These are phyloP conservation scores for Temnothorax longispinosus DNA, from an alignment of 1,140 invertebrate species.

Conservation along the genomic window DNA sequence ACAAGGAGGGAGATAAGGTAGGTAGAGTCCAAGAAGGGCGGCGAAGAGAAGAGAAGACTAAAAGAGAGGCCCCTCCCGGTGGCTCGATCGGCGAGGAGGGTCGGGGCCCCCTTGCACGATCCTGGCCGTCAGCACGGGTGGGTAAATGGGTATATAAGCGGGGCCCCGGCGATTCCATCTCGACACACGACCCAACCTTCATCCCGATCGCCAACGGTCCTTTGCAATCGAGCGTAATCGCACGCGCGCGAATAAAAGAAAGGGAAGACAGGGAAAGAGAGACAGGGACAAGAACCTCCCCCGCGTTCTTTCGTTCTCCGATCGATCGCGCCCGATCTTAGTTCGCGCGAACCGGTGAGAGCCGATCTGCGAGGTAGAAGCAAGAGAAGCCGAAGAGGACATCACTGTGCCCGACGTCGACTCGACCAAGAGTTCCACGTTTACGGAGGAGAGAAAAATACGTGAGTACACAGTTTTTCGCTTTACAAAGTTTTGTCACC, in stretches of 20 bases:
- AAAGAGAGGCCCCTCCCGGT: constrained; percentile 66
- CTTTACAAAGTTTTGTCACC: background rate
- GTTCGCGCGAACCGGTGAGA: constrained; percentile 59
- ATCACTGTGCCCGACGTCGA: constrained; percentile 49
- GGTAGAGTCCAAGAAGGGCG: constrained; percentile 53
- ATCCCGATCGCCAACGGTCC: constrained; percentile 74
- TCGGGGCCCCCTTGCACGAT: constrained; percentile 74
- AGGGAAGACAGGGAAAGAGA: constrained; percentile 6
- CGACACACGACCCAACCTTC: constrained; percentile 85
- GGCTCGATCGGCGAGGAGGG: constrained; percentile 61
- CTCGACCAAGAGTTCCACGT: constrained; percentile 39
- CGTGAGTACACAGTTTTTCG: constrained; percentile 63
- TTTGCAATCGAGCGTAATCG: constrained; percentile 70
- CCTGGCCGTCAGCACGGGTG: constrained; percentile 71
- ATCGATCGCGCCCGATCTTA: constrained; percentile 44
- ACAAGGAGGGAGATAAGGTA: constrained; percentile 56
- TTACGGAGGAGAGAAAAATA: constrained; percentile 62
- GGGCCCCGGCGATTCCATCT: constrained; percentile 81
- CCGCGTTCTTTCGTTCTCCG: constrained; percentile 54
- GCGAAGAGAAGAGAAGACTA: constrained; percentile 66
- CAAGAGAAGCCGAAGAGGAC: constrained; percentile 36
- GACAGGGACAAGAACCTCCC: constrained; percentile 17
- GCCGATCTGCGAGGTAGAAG: constrained; percentile 13
- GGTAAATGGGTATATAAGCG: constrained; percentile 85
- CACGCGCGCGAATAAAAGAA: constrained; percentile 73